Conservation (phyloP, 2,113 vertebrate genomes). For the Atractosteus spatula region DNA sequence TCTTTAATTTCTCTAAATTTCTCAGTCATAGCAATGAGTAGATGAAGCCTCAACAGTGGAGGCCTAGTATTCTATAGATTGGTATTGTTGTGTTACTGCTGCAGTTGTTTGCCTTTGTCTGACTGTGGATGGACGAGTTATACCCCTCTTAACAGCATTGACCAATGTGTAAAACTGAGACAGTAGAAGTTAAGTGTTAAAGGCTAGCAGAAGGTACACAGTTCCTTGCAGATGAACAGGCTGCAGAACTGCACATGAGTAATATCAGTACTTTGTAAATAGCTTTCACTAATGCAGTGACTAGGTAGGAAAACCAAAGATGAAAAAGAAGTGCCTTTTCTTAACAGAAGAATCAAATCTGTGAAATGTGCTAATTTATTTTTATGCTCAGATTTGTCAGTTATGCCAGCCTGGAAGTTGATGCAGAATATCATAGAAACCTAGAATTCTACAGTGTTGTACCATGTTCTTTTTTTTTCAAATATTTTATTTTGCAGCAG, state of each 20-base stretch:
- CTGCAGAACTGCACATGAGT: too few species aligned
- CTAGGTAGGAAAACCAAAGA: neutral
- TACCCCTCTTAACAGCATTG: slow-evolving; percentile 6
- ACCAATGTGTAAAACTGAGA: slow-evolving; percentile 7
- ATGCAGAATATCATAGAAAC: neutral
- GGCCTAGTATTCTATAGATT: neutral
- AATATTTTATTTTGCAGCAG: slow-evolving; percentile 1
- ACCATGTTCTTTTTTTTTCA: neutral
- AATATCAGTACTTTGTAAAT: too few species aligned
- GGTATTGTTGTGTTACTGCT: neutral
- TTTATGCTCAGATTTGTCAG: neutral
- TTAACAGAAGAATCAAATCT: neutral
- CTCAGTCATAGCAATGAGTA: neutral
- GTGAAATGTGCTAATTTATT: neutral
- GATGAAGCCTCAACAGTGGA: neutral
- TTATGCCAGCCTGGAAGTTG: neutral
- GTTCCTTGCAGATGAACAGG: neutral
- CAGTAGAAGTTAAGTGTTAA: slow-evolving; percentile 1
- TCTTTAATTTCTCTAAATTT: neutral
- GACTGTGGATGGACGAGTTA: slow-evolving; percentile 4
- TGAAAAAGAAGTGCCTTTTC: neutral
- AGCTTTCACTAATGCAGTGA: neutral
- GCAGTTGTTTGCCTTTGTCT: neutral
- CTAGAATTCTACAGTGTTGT: too few species aligned
- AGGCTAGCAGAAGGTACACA: neutral